Base-by-base conservation (phyloP, 2,888 invertebrate species). In the Drosophila bunnanda region DNA sequence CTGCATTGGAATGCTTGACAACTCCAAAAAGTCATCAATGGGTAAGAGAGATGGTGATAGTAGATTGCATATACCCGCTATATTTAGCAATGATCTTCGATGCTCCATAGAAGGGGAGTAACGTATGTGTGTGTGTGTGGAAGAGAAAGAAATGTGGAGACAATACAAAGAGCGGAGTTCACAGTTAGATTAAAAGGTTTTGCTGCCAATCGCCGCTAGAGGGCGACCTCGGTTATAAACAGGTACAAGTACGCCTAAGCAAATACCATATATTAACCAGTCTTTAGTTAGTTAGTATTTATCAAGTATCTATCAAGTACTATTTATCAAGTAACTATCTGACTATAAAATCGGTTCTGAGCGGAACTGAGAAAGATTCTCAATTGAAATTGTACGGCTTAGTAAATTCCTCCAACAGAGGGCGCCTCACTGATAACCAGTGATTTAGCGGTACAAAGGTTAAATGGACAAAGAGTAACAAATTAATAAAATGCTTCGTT, bases 81-180 rank as follows among this genome's bases (percentile, higher is more conserved):
- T 70, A 69, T 69, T 61, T 70, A 70, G 70, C 48, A 44, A 44
- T 69, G 68, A 70, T 70, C 69, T 59, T 59, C 17, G 39, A 39
- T 46, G 32, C 15, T 22, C 12, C 41, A 34, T n/a, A 41, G 13
- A 39, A 25, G 48, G 20, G 22, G 17, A 48, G n/a, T 20, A n/a
- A 13, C 20, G 25, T n/a, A 15, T 12, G 20, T 22, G 25, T 25
- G 25, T 25, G 28, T 6, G 15, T 9, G 39, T 12, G 39, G 38
- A 36, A 32, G 25, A 34, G 22, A 12, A 44, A 28, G 17, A 55
- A 34, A 17, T 39, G 25, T 17, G 48, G 39, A 55, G 34, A 48
- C 22, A 36, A 36, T n/a, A 28, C 43, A 66, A 65, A 17, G 22
- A 25, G n/a, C 25, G 17, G 34, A 28, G 34, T 48, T 64, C 39